Percentiles rank a stretch among this genome's conserved stretches.
Evolutionary conservation across 2,797 vertebrate genomes (phyloP).

Genomic region (Chelon labrosus): DNA sequence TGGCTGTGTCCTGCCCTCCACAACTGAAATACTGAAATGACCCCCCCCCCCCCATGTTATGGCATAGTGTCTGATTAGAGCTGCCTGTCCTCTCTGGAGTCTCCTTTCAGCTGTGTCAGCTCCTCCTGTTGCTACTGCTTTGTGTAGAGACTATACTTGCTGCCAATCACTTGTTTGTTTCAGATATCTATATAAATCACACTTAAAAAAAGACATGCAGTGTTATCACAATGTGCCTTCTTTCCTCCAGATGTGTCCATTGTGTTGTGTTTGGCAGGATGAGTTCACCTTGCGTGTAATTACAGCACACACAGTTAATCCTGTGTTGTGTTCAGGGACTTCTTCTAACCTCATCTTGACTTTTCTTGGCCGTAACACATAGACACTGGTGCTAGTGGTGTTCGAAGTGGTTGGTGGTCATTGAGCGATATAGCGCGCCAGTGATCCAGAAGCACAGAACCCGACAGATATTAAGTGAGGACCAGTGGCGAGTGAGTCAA

Average conservation of each 20-base stretch:
- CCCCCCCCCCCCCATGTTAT: conserved; percentile 27
- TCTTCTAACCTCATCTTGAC: conserved; percentile 4
- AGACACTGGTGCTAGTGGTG: conserved; percentile 11
- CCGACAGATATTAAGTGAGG: conserved; percentile 21
- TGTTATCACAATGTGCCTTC: neutral
- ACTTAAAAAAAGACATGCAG: neutral
- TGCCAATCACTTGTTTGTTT: conserved; percentile 17
- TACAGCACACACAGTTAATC: conserved; percentile 21
- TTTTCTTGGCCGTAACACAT: conserved; percentile 11
- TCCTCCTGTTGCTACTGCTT: neutral
- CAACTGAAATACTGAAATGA: conserved; percentile 36
- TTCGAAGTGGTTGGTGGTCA: conserved; percentile 14
- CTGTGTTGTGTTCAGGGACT: conserved; percentile 15
- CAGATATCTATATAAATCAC: conserved; percentile 9
- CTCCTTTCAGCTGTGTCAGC: neutral
- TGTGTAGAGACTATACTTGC: conserved; percentile 1
- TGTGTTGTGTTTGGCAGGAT: neutral
- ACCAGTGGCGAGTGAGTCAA: conserved; percentile 25
- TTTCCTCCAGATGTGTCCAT: neutral
- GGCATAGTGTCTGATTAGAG: conserved; percentile 41
- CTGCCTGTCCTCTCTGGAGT: neutral
- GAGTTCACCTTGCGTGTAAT: neutral
- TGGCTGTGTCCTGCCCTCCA: conserved; percentile 45
- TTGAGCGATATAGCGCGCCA: neutral
- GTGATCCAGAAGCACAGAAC: neutral